Evolutionary conservation across 2,888 invertebrate genomes (phyloP), one percentile per base, ranked within the genome.

Genomic region (Blomia tropicalis): DNA sequence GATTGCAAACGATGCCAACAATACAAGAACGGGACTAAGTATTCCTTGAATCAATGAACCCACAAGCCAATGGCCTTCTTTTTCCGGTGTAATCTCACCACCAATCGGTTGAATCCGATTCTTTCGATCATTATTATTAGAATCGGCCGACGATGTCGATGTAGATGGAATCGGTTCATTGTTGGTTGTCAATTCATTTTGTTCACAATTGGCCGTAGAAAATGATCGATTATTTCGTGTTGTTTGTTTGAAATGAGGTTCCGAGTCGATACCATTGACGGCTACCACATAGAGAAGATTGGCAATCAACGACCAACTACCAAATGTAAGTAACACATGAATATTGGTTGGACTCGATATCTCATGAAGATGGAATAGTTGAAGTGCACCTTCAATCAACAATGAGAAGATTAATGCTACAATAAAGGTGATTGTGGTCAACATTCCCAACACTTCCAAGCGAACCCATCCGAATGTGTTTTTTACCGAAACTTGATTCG

Each of bases 381-480:
- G 69, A 72, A 88, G 88, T 44, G 87, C 71, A 0, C 87, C 84
- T 74, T 89, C 88, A 4, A 88, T 82, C 4, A 85, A 74, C 53
- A 87, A 75, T 0, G 87, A 86, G 71, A 89, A 84, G 51, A 85
- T 83, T 65, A 90, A 80, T 0, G 90, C 87, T 0, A 83, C 83
- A 66, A 89, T 79, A 68, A 89, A 83, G 44, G 72, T 69, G n/a
- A 72, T 68, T 62, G 70, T 71, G 2, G 85, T 82, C 47, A 89
- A 75, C 77, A 86, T 82, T 44, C 85, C 83, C 5, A 89, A 78
- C n/a, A 90, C 84, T 70, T 90, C 88, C 59, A 89, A 84, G 66
- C 90, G 80, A 2, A 88, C 85, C 90, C 90, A 90, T 7, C 90
- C 90, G 70, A 91, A 91, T 0, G 90, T 91, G 73, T 89, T 90